Conservation (phyloP, 2,797 vertebrate species). For the Momotus momota region DNA sequence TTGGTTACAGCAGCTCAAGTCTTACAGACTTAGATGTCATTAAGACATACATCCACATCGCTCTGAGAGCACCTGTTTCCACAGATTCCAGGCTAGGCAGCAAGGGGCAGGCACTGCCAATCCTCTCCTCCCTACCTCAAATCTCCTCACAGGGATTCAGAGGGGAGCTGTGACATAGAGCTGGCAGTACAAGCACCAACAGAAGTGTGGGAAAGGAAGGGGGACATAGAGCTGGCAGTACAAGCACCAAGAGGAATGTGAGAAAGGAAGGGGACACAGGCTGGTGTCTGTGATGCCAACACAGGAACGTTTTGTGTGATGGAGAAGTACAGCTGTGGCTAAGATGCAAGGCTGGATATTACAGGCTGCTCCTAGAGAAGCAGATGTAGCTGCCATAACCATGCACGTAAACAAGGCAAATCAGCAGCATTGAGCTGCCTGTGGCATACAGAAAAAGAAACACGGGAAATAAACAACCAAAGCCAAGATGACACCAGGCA, state of each 20-base stretch:
- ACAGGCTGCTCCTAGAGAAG: background rate
- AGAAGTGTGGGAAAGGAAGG: background rate
- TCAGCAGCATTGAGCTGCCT: background rate
- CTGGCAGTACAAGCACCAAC: fast-evolving
- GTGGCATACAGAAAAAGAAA: background rate
- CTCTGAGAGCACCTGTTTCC: background rate
- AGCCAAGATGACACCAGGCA: background rate
- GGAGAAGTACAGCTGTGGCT: background rate
- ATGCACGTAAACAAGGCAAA: background rate
- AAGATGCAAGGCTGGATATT: background rate
- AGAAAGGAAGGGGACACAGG: background rate
- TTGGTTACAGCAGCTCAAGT: background rate
- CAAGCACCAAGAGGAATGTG: background rate
- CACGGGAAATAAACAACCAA: background rate
- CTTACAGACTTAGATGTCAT: too few relatives aligned
- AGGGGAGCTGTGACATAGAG: background rate
- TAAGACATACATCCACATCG: background rate
- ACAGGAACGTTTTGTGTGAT: background rate
- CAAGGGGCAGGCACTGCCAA: background rate
- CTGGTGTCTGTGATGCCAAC: background rate
- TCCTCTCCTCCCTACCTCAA: background rate
- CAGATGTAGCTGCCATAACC: background rate
- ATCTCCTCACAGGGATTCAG: background rate
- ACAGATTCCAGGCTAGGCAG: background rate
- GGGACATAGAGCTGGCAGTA: too few relatives aligned